Evolutionary conservation across 2,888 invertebrate genomes (phyloP).

Genomic region (Flexamia atlantica): DNA sequence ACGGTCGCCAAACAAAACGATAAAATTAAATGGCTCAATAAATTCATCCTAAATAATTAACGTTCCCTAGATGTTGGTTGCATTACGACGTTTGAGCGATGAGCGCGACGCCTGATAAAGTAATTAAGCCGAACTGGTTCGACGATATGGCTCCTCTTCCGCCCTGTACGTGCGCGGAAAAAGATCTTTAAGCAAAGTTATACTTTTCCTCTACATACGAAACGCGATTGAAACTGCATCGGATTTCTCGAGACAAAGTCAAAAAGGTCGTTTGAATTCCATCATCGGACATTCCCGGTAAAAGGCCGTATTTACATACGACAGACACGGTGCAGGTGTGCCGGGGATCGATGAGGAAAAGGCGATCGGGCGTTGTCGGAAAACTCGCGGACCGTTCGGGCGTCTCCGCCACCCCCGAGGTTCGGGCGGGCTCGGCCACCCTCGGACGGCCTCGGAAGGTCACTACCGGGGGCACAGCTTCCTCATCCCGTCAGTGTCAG

Average conservation of each 20-base stretch:
- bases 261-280: conserved; percentile 19
- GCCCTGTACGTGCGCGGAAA: too few species aligned
- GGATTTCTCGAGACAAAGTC: background rate
- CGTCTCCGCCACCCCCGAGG: background rate
- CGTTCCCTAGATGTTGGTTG: too few species aligned
- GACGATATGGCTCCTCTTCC: background rate
- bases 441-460: conserved; percentile 27
- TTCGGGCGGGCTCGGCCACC: background rate
- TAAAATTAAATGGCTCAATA: too few species aligned
- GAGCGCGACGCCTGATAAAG: background rate
- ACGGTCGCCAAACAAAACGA: too few species aligned
- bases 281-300: background rate
- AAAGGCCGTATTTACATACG: conserved; percentile 10
- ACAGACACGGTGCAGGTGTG: conserved; percentile 2
- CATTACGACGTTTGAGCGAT: background rate
- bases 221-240: background rate
- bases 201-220: background rate
- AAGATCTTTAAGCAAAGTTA: background rate
- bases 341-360: conserved; percentile 8
- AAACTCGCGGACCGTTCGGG: background rate
- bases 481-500: conserved; percentile 18
- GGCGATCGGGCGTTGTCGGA: background rate
- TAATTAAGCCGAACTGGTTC: conserved; percentile 8
- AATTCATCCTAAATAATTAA: too few species aligned
- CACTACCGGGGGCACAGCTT: conserved; percentile 34